These are phyloP conservation scores for Flexamia atlantica DNA, from an alignment of 2,888 invertebrate genomes.

Conservation along the genomic window DNA sequence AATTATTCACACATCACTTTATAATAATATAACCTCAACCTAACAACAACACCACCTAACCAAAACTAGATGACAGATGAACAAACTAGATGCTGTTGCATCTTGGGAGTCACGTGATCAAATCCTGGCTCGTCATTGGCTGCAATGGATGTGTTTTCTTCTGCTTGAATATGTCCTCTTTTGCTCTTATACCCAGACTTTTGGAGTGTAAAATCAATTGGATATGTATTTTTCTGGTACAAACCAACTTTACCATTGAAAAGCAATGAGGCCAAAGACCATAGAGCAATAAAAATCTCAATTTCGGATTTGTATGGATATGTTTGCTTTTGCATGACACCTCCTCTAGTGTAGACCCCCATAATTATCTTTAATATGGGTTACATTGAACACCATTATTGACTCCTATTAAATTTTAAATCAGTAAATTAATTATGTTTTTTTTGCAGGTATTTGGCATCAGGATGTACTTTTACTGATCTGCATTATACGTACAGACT, in stretches of 20 bases:
- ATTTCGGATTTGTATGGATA: constrained; percentile 23
- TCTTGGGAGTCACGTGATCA: constrained; percentile 1
- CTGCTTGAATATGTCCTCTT: constrained; percentile 26
- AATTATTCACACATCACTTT: no score
- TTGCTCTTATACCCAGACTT: not conserved
- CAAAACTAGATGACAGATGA: not conserved
- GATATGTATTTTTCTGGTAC: not conserved
- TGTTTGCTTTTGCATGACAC: not conserved
- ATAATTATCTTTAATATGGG: no score
- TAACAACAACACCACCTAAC: no score
- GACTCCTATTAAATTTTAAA: no score
- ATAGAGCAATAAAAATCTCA: constrained; percentile 12
- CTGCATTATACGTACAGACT: constrained; percentile 33
- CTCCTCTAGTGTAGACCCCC: no score
- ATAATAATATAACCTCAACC: no score
- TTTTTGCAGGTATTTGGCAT: constrained; percentile 41
- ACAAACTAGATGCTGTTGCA: not conserved
- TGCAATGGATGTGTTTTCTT: constrained; percentile 5
- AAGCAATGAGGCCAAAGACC: not conserved
- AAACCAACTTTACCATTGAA: not conserved
- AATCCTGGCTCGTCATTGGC: constrained; percentile 6
- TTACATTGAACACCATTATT: no score
- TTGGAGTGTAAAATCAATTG: no score
- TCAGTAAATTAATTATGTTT: not conserved
- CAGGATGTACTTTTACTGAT: constrained; percentile 49